Base-by-base conservation (phyloP, 2,113 vertebrate species). In the Mus musculus region DNA sequence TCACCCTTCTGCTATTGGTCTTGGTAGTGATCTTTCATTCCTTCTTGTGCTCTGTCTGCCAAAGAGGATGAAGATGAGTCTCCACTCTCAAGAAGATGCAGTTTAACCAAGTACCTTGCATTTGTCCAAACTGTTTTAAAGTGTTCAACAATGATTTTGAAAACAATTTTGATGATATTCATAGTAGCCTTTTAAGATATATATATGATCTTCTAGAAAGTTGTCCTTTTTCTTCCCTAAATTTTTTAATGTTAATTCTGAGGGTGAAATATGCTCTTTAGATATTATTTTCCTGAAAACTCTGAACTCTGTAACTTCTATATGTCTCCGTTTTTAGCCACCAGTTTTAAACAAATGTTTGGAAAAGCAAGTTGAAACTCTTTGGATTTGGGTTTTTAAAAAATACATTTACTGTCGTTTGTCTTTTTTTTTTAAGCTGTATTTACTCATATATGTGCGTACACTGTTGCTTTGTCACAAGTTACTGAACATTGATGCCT, bases 281-380 rank as follows among this genome's bases (percentile, higher is more conserved):
- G 6, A 75, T 42, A 85, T 20, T 77, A 42, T 46, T 91, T 91
- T 91, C 52, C 54, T 96, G 39, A 77, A 81, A 72, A 89, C 19
- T 16, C n/a, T 87, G 56, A 72, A 89, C 19, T 16, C n/a, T 87
- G 56, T 39, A 88, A 56, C 13, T 80, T 86, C 39, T 80, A 78
- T 73, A n/a, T 92, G 52, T 63, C 73, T 89, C 71, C 19, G 72
- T 54, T 90, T 97, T 5, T 59, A 92, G 20, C 56, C 67, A 13
- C 63, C 17, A 75, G 4, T 88, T 95, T 92, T 92, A 89, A 95
- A 72, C 59, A 20, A 20, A 84, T 39, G 9, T 89, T 91, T 54
- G 39, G 24, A 33, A 93, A 82, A 91, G 65, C 42, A 20, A 36
- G 30, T 59, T 78, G 11, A 86, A 54, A 33, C 61, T 49, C 39